A percentile compares a stretch with the other conserved stretches of the same genome.
Conservation (phyloP, 2,797 vertebrate genomes). For the Taenioides sp. region DNA sequence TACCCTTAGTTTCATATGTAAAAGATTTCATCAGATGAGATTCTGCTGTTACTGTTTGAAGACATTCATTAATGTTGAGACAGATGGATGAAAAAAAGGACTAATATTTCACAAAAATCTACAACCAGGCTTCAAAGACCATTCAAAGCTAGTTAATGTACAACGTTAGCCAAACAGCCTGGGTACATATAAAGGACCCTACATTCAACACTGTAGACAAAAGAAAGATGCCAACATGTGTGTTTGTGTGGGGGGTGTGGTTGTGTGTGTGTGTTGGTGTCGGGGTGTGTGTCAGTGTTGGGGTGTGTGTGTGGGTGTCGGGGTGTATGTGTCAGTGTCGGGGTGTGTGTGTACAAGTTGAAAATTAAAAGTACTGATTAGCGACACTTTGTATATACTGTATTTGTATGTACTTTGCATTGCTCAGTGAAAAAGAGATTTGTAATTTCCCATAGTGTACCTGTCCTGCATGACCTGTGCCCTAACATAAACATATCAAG, state of each 20-base stretch:
- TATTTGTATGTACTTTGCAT: no score
- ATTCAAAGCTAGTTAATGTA: slow-evolving; percentile 74
- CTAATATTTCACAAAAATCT: slow-evolving; percentile 40
- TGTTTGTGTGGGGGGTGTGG: no score
- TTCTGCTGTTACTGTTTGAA: background rate
- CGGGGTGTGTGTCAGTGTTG: no score
- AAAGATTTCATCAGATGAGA: background rate
- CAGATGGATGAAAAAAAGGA: slow-evolving; percentile 19
- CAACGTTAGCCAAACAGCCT: slow-evolving; percentile 70
- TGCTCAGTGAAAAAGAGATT: slow-evolving; percentile 4
- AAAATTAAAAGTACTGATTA: background rate
- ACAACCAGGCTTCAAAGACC: slow-evolving; percentile 51
- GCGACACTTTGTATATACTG: no score
- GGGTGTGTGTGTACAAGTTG: no score
- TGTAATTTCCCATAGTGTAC: slow-evolving; percentile 8
- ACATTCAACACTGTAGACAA: slow-evolving; percentile 44
- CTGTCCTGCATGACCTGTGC: background rate
- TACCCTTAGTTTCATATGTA: no score
- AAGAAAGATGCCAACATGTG: background rate
- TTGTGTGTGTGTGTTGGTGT: no score
- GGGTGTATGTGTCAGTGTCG: no score
- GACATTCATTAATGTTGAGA: background rate
- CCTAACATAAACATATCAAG: slow-evolving; percentile 13
- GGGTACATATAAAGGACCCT: slow-evolving; percentile 43
- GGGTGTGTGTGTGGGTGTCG: no score